Evolutionary conservation across 1,140 invertebrate genomes (phyloP).

Genomic region (Orius insidiosus): DNA sequence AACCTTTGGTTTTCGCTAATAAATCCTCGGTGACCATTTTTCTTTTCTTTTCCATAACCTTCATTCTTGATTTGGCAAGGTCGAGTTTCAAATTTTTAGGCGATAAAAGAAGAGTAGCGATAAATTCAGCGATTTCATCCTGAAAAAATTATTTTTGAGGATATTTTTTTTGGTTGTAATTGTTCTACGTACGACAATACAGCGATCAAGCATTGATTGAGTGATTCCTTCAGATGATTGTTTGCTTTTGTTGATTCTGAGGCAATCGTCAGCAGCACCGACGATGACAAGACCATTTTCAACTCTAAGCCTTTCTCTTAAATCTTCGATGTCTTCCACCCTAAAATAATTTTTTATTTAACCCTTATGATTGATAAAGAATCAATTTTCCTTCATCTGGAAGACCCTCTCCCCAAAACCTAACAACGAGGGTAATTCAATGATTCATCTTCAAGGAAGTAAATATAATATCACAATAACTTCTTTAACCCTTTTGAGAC

Average conservation of each 20-base stretch:
- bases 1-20: no score
- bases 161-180: no score
- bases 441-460: no score
- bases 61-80: not conserved
- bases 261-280: conserved; percentile 61
- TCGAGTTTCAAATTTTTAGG: not conserved
- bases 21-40: not conserved
- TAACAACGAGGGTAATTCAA: no score
- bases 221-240: conserved; percentile 55
- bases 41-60: conserved; percentile 4
- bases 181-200: conserved; percentile 30
- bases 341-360: no score
- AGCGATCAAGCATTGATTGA: conserved; percentile 58
- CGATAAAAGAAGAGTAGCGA: conserved; percentile 4
- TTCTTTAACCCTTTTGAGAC: no score
- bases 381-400: no score
- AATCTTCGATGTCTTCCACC: conserved; percentile 57
- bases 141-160: conserved; percentile 2
- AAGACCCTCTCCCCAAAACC: no score
- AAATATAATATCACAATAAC: no score
- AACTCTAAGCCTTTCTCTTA: conserved; percentile 53
- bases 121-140: conserved; percentile 16
- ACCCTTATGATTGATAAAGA: no score
- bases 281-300: conserved; percentile 62
- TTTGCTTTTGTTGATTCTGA: conserved; percentile 50